Evolutionary conservation across 2,797 vertebrate species (phyloP), one percentile per base, ranked within the genome.

Genomic region (Harpagifer antarcticus): DNA sequence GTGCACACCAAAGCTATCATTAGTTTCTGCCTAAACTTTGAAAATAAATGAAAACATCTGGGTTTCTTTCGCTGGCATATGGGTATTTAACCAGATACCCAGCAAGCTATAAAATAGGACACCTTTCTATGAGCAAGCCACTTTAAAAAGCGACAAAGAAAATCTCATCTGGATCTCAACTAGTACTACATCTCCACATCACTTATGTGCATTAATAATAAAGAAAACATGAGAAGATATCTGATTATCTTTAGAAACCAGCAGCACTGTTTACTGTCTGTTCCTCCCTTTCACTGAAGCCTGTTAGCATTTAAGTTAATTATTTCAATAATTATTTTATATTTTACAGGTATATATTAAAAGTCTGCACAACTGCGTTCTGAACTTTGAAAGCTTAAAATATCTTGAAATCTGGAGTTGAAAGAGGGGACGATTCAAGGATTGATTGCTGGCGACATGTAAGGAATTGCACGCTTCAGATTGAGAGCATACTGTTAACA

Each of bases 301-400:
- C 54, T 45, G 61, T 88, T 83, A 88, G 83, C 73, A 50, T 84
- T 83, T 78, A 87, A 82, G 81, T 83, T 84, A 68, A 86, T 81
- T 64, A 85, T 88, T 86, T 83, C 87, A 89, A 87, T 85, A 65
- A 86, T 85, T 68, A 89, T 59, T 88, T 72, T 76, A 42, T 88
- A 88, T 86, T 73, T 89, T 88, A 90, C 83, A 90, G 68, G 82
- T 90, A 86, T 85, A 88, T 82, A 89, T 82, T 85, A 89, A 89
- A 92, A 79, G 72, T 85, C 82, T 86, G 76, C 82, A 78, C 84
- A 79, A 87, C 59, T 72, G 79, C 50, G 20, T 71, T 86, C 55
- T 76, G 64, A 81, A 76, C 47, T 79, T 68, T 27, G 20, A 85
- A 77, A 83, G 76, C 69, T 84, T 84, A 79, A 76, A 63, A 71